These are phyloP conservation scores for Rostratula benghalensis DNA, from an alignment of 2,113 vertebrate genomes.

Conservation along the genomic window DNA sequence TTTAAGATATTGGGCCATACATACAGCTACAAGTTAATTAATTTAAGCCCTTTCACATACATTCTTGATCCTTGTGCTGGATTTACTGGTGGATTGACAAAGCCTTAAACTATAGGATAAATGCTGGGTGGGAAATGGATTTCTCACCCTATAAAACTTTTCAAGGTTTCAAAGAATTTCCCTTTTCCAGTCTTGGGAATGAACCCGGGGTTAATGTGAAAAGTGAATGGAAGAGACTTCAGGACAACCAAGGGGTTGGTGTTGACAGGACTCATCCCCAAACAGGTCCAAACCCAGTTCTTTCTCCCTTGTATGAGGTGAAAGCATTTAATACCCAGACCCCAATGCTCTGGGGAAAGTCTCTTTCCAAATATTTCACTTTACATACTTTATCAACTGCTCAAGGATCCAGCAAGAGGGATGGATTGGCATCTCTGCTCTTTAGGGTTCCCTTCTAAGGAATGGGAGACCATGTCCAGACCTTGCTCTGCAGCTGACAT, in stretches of 20 bases:
- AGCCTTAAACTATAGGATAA: not conserved
- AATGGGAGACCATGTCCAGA: accelerated
- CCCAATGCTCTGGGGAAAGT: not conserved
- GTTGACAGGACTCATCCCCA: not conserved
- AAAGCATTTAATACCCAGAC: not conserved
- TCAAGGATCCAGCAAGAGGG: not conserved
- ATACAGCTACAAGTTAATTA: not conserved
- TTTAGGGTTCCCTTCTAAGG: not conserved
- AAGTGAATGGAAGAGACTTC: not conserved
- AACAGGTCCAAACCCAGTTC: not conserved
- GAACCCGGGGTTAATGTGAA: not conserved
- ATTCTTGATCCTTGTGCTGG: not conserved
- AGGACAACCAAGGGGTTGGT: not conserved
- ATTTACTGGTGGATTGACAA: not conserved
- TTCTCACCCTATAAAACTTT: not conserved
- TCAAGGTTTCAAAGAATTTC: not conserved
- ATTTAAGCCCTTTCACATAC: not conserved
- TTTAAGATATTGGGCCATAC: not conserved
- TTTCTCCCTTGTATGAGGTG: not conserved
- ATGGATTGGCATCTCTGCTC: not conserved
- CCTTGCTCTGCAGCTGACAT: not conserved
- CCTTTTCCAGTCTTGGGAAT: not conserved
- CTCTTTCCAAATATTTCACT: not conserved
- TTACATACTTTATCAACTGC: not conserved
- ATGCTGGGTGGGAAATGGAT: not conserved